phyloP scores from a whole-genome alignment of 2,113 vertebrate species.

The Gymnogyps californianus region DNA sequence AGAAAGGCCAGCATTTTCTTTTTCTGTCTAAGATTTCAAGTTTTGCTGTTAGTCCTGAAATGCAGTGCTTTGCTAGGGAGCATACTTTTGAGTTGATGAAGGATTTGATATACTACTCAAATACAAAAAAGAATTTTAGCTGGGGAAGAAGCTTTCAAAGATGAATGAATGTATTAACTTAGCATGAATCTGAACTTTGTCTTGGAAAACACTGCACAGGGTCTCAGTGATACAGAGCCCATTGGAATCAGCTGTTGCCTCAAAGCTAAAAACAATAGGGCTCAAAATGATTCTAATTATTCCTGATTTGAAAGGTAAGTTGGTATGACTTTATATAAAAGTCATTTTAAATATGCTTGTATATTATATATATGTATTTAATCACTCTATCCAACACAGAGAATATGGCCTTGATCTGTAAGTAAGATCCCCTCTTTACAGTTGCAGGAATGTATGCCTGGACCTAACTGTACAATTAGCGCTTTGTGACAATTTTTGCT shows the following conservation, averaged over 20 bases:
- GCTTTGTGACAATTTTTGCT: background rate
- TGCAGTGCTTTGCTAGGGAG: background rate
- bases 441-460: background rate
- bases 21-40: background rate
- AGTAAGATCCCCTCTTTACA: background rate
- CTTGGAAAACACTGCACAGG: background rate
- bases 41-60: background rate
- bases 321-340: background rate
- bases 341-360: background rate
- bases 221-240: background rate
- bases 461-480: background rate
- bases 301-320: background rate
- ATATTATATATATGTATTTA: background rate
- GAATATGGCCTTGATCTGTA: background rate
- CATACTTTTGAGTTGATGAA: background rate
- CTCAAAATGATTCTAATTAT: background rate
- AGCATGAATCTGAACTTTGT: background rate
- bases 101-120: background rate
- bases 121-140: background rate
- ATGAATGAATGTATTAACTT: background rate
- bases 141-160: background rate
- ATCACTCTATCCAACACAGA: background rate
- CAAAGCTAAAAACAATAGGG: background rate
- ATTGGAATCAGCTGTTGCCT: background rate
- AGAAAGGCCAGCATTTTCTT: background rate